Conservation (phyloP, 2,113 vertebrate genomes). For the Lophochroa leadbeateri region DNA sequence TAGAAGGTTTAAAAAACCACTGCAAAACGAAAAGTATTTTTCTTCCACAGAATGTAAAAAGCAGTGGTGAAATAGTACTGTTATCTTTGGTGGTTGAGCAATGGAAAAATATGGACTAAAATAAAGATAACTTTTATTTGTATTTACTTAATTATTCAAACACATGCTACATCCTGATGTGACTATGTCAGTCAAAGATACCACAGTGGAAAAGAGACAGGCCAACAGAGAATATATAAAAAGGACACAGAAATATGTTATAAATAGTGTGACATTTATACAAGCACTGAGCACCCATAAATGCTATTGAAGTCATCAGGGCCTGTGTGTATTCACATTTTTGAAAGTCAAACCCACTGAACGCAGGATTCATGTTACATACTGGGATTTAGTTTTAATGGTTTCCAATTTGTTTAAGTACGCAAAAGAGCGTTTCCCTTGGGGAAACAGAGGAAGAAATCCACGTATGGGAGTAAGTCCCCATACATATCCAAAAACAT, state of each 20-base stretch:
- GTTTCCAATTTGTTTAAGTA: constrained; percentile 36
- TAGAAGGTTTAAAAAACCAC: not conserved
- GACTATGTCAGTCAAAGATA: constrained; percentile 14
- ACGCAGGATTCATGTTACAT: not conserved
- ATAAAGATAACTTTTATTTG: constrained; percentile 50
- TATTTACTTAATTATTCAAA: constrained; percentile 51
- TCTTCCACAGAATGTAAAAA: not conserved
- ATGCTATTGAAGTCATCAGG: constrained; percentile 65
- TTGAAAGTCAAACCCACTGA: constrained; percentile 45
- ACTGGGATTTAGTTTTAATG: constrained; percentile 35
- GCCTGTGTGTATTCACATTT: not conserved
- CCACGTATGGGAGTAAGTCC: not conserved
- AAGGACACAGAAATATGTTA: constrained; percentile 50
- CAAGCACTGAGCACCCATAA: constrained; percentile 57
- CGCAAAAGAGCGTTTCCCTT: constrained; percentile 25
- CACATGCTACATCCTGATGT: constrained; percentile 30
- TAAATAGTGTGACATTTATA: constrained; percentile 71
- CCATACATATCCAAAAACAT: not conserved
- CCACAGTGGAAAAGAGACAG: constrained; percentile 41
- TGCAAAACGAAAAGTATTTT: not conserved
- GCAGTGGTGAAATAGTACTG: not conserved
- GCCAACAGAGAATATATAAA: constrained; percentile 60
- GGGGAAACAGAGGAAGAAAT: constrained; percentile 6
- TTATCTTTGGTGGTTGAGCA: constrained; percentile 26
- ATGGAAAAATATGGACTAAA: constrained; percentile 46